A percentile compares a stretch with the other conserved stretches of the same genome.
These are phyloP conservation scores for Pseudanteris insignis DNA, from an alignment of 2,888 invertebrate genomes.

Conservation along the genomic window DNA sequence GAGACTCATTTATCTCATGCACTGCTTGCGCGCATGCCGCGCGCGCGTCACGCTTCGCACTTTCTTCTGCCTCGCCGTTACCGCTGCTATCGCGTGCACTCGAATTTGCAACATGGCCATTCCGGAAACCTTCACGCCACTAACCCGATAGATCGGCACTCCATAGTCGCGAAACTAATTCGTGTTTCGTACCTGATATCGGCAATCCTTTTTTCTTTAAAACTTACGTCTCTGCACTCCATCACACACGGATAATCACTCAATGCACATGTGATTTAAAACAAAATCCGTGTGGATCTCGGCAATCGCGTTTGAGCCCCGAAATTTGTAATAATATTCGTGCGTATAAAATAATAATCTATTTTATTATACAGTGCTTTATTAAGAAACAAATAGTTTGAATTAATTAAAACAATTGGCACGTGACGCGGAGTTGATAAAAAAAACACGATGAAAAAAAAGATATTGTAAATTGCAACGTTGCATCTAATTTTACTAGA, in stretches of 20 bases:
- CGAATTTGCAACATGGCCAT: not conserved
- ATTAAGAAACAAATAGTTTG: no score
- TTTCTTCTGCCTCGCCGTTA: not conserved
- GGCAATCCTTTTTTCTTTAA: constrained; percentile 1
- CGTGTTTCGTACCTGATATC: constrained; percentile 1
- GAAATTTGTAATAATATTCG: constrained; percentile 1
- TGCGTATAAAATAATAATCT: no score
- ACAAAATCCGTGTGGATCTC: not conserved
- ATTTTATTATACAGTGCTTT: no score
- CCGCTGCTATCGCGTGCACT: not conserved
- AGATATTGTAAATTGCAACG: no score
- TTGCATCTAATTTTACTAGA: no score
- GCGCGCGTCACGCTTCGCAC: no score
- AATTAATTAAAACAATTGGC: no score
- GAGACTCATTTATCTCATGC: not conserved
- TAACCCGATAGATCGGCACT: not conserved
- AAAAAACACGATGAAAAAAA: no score
- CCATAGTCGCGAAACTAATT: not conserved
- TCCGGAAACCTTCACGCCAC: not conserved
- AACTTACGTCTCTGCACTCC: not conserved
- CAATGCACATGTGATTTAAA: not conserved
- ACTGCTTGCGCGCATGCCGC: not conserved
- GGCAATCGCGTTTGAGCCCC: not conserved
- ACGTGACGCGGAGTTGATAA: no score
- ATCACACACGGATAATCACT: not conserved